Conservation (phyloP, 2,113 vertebrate species). For the Todiramphus chloris region DNA sequence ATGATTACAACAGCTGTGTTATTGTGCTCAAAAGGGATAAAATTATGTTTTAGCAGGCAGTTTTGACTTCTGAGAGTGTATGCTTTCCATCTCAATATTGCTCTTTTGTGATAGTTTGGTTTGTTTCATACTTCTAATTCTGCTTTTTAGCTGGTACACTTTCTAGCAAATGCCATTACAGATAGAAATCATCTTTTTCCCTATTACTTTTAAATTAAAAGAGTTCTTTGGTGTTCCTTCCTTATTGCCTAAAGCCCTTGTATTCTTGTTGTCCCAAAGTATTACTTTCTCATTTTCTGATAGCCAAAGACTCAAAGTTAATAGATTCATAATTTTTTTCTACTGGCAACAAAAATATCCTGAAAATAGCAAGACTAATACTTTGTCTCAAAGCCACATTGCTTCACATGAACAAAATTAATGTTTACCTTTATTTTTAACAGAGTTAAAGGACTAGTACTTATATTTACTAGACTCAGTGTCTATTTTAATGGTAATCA, state of each 20-base stretch:
- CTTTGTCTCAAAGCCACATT: neutral
- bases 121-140: neutral
- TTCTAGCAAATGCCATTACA: neutral
- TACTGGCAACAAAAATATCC: neutral
- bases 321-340: neutral
- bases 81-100: neutral
- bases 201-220: neutral
- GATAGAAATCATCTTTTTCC: neutral
- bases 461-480: neutral
- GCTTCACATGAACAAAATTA: neutral
- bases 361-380: neutral
- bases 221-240: neutral
- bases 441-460: neutral
- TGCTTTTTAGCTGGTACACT: neutral
- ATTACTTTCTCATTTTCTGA: neutral
- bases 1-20: neutral
- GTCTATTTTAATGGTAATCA: neutral
- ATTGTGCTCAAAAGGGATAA: neutral
- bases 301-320: neutral
- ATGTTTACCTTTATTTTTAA: neutral
- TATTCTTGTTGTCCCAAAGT: neutral
- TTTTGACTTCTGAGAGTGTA: neutral
- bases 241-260: neutral
- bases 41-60: neutral
- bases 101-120: neutral